phyloP scores from a whole-genome alignment of 2,113 vertebrate species.

The Sander vitreus region DNA sequence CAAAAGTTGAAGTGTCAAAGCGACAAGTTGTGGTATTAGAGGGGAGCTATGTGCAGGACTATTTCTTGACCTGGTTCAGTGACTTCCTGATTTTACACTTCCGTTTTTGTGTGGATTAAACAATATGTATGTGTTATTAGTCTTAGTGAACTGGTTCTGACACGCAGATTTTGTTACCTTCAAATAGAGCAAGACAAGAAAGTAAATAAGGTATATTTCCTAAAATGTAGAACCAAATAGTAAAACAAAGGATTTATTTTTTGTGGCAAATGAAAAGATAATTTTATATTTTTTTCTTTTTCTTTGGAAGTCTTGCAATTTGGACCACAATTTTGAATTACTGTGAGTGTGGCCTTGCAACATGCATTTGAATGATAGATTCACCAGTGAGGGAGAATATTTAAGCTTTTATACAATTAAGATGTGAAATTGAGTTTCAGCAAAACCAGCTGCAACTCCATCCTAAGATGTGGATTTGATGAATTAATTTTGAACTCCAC shows the following conservation, averaged over 20 bases:
- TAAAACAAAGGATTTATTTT: background rate
- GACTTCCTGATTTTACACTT: background rate
- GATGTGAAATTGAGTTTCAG: background rate
- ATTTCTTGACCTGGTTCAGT: background rate
- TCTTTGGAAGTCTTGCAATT: background rate
- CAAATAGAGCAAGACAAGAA: background rate
- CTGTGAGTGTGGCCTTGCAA: background rate
- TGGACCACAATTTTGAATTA: background rate
- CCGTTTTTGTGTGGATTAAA: background rate
- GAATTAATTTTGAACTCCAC: background rate
- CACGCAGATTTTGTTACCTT: background rate
- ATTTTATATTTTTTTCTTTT: background rate
- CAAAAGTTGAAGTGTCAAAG: background rate
- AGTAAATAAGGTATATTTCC: background rate
- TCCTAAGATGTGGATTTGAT: background rate
- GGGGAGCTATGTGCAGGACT: background rate
- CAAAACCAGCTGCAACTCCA: background rate
- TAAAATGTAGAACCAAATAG: background rate
- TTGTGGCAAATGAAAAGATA: background rate
- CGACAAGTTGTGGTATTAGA: too few relatives aligned
- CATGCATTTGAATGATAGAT: slow-evolving; percentile 1
- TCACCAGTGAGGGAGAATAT: background rate
- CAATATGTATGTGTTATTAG: background rate
- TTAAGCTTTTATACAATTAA: background rate
- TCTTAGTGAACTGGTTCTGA: background rate